These are phyloP conservation scores for Pseudanteris insignis DNA, from an alignment of 2,888 invertebrate genomes.

Conservation along the genomic window DNA sequence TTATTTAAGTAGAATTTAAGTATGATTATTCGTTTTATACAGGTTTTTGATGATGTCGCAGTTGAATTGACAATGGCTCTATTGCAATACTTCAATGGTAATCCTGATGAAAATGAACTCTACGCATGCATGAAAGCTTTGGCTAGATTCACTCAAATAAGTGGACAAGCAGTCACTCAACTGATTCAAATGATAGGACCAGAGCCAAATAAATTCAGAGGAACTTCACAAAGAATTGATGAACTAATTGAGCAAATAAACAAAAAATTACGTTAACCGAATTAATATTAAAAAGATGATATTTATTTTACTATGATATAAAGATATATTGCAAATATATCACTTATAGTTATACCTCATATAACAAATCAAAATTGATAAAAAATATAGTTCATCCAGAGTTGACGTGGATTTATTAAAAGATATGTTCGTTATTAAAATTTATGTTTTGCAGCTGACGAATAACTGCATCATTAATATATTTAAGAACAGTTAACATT, in stretches of 20 bases:
- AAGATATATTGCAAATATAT: not conserved
- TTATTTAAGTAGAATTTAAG: too few species aligned
- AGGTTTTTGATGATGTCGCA: constrained; percentile 95
- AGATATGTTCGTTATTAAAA: too few species aligned
- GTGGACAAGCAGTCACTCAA: constrained; percentile 84
- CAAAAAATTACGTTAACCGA: constrained; percentile 70
- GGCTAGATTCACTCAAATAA: constrained; percentile 77
- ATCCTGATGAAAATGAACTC: constrained; percentile 81
- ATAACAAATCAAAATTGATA: too few species aligned
- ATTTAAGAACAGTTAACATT: too few species aligned
- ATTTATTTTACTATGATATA: not conserved
- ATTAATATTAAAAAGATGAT: not conserved
- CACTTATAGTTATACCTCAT: too few species aligned
- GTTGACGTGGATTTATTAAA: not conserved
- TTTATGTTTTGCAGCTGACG: too few species aligned
- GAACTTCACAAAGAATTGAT: constrained; percentile 82
- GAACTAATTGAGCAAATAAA: constrained; percentile 80
- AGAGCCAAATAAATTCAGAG: constrained; percentile 82
- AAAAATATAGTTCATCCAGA: not conserved
- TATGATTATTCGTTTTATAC: constrained; percentile 44
- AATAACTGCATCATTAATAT: too few species aligned
- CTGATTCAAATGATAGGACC: constrained; percentile 92
- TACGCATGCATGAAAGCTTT: constrained; percentile 83
- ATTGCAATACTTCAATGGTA: constrained; percentile 85
- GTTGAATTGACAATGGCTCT: constrained; percentile 91